Conservation (phyloP, 2,113 vertebrate species). For the Boulengeromyrus knoepffleri region DNA sequence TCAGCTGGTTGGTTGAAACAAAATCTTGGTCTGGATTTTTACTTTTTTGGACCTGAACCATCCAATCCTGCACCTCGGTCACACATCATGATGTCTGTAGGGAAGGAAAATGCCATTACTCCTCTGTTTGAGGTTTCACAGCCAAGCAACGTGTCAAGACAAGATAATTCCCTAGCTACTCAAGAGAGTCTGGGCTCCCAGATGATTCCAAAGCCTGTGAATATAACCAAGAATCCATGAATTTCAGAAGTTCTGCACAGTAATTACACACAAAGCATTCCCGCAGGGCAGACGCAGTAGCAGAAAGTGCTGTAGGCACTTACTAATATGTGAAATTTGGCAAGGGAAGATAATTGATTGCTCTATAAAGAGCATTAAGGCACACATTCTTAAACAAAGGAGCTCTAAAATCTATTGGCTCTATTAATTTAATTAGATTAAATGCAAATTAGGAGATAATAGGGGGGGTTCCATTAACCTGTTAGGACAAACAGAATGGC, state of each 20-base stretch:
- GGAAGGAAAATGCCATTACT: background rate
- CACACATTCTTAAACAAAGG: background rate
- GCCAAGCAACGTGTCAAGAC: background rate
- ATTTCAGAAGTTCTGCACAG: background rate
- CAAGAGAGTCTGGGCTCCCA: background rate
- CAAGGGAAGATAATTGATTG: conserved; percentile 11
- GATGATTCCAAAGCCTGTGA: background rate
- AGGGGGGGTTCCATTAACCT: background rate
- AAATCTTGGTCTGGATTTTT: background rate
- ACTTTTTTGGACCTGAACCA: background rate
- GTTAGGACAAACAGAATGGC: background rate
- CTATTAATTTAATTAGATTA: conserved; percentile 12
- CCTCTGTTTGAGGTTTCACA: background rate
- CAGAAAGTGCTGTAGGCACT: background rate
- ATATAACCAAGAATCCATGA: background rate
- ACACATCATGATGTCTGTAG: background rate
- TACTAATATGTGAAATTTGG: conserved; percentile 2
- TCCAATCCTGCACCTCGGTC: background rate
- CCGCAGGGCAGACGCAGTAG: background rate
- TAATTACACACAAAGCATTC: background rate
- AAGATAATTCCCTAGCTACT: background rate
- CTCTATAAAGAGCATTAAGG: conserved; percentile 4
- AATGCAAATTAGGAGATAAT: conserved; percentile 16
- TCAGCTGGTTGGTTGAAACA: background rate
- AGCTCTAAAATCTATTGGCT: conserved; percentile 9